These are phyloP conservation scores for Oceanodroma tethys DNA, from an alignment of 2,113 vertebrate species.

Conservation along the genomic window DNA sequence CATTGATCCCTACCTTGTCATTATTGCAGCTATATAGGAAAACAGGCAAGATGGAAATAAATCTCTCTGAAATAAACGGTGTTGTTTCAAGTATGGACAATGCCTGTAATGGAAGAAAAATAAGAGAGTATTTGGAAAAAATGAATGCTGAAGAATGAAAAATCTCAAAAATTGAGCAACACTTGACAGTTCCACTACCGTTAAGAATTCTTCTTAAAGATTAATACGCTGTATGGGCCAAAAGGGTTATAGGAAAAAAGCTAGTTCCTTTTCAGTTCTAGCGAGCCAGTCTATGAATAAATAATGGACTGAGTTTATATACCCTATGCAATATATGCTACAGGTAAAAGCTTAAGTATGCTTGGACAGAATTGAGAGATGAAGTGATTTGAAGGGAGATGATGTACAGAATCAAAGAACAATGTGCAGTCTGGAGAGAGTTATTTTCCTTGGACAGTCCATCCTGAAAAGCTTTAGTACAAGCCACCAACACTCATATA, in stretches of 20 bases:
- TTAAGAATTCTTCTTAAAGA: neutral
- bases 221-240: neutral
- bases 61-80: neutral
- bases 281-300: neutral
- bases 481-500: neutral
- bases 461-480: neutral
- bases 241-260: neutral
- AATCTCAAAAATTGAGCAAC: neutral
- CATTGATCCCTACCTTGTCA: neutral
- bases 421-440: neutral
- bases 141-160: neutral
- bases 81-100: neutral
- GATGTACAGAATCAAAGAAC: neutral
- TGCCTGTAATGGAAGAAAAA: neutral
- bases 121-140: neutral
- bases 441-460: neutral
- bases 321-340: neutral
- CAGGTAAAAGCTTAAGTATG: too few species aligned
- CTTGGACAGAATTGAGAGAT: neutral
- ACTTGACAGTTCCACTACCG: neutral
- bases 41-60: neutral
- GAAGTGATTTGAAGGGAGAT: neutral
- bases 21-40: neutral
- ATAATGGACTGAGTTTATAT: neutral
- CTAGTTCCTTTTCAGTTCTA: neutral